Evolutionary conservation across 2,113 vertebrate genomes (phyloP), one percentile per base, ranked within the genome.

Genomic region (Clinocottus analis): DNA sequence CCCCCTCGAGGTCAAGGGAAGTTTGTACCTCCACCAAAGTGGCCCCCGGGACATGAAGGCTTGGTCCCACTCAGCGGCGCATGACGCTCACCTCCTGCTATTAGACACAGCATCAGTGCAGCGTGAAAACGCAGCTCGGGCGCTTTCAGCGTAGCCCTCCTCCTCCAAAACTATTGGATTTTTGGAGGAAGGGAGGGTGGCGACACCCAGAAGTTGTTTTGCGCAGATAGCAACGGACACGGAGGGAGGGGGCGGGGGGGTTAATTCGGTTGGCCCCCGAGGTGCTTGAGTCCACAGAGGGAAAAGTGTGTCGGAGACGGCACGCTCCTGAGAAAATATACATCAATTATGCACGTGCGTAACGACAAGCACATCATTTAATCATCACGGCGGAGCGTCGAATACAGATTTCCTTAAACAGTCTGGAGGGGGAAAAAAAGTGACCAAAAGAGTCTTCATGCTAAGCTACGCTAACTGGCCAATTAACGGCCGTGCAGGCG

Each of bases 91-190:
- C 86, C 84, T 85, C 90, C 84, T 80, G 91, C 72, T 79, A 92
- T 93, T 92, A 91, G 89, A 92, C 84, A 88, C 90, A 86, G 92
- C 90, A 93, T 91, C 87, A 86, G 86, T 59, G 80, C 85, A 78
- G 89, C 88, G 73, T 91, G 89, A 82, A 87, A 72, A 73, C 33
- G 13, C 64, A 29, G 41, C 82, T 27, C 62, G 1, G 31, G 43
- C 1, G 41, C 88, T 91, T 88, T 87, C 88, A 92, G 84, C 71
- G 1, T 0, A 9, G 39, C 62, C 33, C 13, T 64, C 39, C 37
- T 41, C 37, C 70, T 12, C 27, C 4, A 27, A 41, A 63, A 33
- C 11, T 49, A 78, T 86, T 66, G 68, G 83, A 84, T 85, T 77
- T 77, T 2, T 37, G 35, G 35, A 37, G 35, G 35, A 37, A 8